Conservation (phyloP, 1,140 invertebrate species). For the Pseudomyrmex gracilis region DNA sequence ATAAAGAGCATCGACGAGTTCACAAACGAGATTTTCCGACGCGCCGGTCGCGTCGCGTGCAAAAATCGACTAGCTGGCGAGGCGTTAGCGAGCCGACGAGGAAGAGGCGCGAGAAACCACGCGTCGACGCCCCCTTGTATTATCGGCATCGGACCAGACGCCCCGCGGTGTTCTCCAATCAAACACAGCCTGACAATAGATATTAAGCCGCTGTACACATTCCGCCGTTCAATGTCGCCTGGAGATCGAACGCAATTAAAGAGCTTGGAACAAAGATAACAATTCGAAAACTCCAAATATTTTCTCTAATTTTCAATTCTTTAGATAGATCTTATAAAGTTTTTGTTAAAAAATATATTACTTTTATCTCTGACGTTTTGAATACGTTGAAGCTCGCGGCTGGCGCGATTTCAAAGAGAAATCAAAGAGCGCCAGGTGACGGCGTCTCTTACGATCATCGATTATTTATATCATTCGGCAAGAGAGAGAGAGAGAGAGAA, state of each 20-base stretch:
- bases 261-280: not conserved
- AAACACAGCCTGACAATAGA: slow-evolving; percentile 25
- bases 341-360: no score
- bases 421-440: slow-evolving; percentile 44
- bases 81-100: not conserved
- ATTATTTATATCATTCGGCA: slow-evolving; percentile 53
- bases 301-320: no score
- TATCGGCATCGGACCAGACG: slow-evolving; percentile 47
- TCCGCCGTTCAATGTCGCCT: slow-evolving; percentile 27
- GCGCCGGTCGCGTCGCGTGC: not conserved
- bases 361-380: slow-evolving; percentile 2
- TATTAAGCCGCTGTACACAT: slow-evolving; percentile 45
- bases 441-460: slow-evolving; percentile 31
- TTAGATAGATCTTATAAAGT: no score
- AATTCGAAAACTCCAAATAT: not conserved
- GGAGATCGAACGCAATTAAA: slow-evolving; percentile 19
- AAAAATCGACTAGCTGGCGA: slow-evolving; percentile 18
- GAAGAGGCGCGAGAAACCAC: not conserved
- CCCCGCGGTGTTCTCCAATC: not conserved
- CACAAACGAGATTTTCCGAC: not conserved
- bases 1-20: not conserved
- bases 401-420: slow-evolving; percentile 50
- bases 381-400: not conserved
- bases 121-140: slow-evolving; percentile 46
- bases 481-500: not conserved